Base-by-base conservation (phyloP, 2,113 vertebrate species). In the Limnothrissa miodon region DNA sequence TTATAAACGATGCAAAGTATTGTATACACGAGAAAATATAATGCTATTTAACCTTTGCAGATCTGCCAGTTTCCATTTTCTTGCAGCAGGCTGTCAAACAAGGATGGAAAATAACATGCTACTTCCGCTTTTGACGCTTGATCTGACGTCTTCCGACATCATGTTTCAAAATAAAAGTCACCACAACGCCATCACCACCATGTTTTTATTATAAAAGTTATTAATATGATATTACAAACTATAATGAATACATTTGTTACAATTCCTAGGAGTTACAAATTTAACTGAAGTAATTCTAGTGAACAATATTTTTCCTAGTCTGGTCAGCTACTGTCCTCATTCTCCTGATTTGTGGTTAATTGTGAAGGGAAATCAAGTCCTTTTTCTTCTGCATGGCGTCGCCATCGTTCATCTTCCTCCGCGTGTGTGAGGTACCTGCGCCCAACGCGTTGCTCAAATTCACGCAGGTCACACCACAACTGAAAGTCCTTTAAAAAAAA, bases 401-500 rank as follows among this genome's bases (percentile, higher is more conserved):
- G 83, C 94, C 94, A 95, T 33, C 11, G 91, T 21, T 90, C 88
- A n/a, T 92, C 90, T 11, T 95, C 94, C 0, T 82, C 90, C 0
- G 15, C 83, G 33, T 94, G 92, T 0, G 94, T 95, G 88, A 95
- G 91, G 81, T 94, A 95, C 13, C 91, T 85, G 70, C 79, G 78
- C 74, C 94, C 93, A 85, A 92, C 78, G n/a, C 83, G 84, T 62
- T 86, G 90, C 88, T 95, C 94, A 1, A 95, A 94, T 88, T 87
- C 87, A 29, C 93, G 80, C 33, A 95, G 91, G 90, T 95, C 94
- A 39, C 92, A 92, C 94, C 94, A 95, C 86, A 93, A 86, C 89
- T 95, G 93, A 89, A 93, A 93, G 85, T 94, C 88, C 94, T 95
- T 90, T 46, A 74, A 51, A 45, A 53, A 70, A 10, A 42, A 42